Evolutionary conservation across 1,140 invertebrate genomes (phyloP), one percentile per base, ranked within the genome.

Genomic region (Bilobella aurantiaca): DNA sequence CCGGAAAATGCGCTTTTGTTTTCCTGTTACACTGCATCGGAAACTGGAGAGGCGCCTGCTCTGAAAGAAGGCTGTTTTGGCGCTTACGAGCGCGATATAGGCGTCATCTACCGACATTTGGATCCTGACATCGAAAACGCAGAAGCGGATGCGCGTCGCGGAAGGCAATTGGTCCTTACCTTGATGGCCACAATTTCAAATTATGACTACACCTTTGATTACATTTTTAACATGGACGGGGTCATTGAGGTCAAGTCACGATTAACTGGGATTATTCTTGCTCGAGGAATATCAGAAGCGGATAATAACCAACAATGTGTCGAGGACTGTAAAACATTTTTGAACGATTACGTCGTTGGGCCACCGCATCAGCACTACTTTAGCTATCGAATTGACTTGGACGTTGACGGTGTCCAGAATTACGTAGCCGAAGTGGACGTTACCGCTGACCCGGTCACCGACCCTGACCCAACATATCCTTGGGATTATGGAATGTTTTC

Each of bases 131-230:
- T 8, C 8, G 34, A 18, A 18, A n/a, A 46, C 23, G 34, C 58
- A 28, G 42, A 58, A 2, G 30, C n/a, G 2, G 16, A 32, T 1
- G 32, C 34, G 3, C 49, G 31, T 1, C 28, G 68, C 21, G n/a
- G 25, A 5, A 30, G 62, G n/a, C 30, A 37, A 16, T 30, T 69
- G 1, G 61, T 31, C 5, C 3, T 69, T 2, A 63, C 60, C 3
- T 59, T 64, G 29, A 66, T 66, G 23, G 60, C 64, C 12, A 63
- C 59, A 0, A 31, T 69, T 27, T 56, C 32, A 2, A 69, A 69
- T 31, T 69, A 69, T 37, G 68, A 69, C 25, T 69, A 69, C 25
- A 25, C 23, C 21, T 63, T 66, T 58, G 47, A 62, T n/a, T 69
- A 61, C 49, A 46, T 58, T 18, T 69, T 69, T 32, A 47, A 66